Conservation (phyloP, 2,797 vertebrate genomes). For the Megaceryle alcyon region DNA sequence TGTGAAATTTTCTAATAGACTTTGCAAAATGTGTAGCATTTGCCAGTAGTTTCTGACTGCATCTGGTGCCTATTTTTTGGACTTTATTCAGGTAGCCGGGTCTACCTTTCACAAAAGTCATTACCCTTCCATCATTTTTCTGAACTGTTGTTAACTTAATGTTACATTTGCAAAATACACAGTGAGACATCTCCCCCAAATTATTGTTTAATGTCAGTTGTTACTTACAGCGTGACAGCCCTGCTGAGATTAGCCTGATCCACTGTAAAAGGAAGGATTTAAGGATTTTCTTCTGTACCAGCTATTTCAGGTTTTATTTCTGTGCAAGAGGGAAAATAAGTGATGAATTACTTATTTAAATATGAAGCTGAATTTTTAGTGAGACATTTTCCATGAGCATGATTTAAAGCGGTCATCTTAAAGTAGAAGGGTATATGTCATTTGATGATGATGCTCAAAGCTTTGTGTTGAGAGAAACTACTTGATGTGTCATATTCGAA, state of each 20-base stretch:
- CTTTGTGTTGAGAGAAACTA: background rate
- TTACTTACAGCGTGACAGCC: background rate
- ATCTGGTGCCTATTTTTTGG: background rate
- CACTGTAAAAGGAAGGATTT: slow-evolving; percentile 17
- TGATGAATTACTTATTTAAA: background rate
- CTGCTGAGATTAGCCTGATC: background rate
- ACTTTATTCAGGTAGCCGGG: background rate
- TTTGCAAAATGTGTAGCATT: background rate
- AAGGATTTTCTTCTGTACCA: background rate
- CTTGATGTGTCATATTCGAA: background rate
- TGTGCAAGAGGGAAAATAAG: background rate
- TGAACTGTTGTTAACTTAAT: background rate
- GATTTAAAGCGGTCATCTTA: background rate
- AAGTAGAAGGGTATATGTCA: background rate
- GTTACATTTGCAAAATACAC: background rate
- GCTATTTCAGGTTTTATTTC: background rate
- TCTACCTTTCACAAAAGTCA: background rate
- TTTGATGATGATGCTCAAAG: background rate
- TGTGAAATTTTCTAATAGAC: background rate
- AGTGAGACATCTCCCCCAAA: background rate
- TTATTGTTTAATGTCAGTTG: background rate
- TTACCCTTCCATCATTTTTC: background rate
- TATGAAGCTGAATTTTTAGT: background rate
- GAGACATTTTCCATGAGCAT: background rate
- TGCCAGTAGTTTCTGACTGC: background rate